These are phyloP conservation scores for Drymonia ruficornis DNA, from an alignment of 2,888 invertebrate species.

Conservation along the genomic window DNA sequence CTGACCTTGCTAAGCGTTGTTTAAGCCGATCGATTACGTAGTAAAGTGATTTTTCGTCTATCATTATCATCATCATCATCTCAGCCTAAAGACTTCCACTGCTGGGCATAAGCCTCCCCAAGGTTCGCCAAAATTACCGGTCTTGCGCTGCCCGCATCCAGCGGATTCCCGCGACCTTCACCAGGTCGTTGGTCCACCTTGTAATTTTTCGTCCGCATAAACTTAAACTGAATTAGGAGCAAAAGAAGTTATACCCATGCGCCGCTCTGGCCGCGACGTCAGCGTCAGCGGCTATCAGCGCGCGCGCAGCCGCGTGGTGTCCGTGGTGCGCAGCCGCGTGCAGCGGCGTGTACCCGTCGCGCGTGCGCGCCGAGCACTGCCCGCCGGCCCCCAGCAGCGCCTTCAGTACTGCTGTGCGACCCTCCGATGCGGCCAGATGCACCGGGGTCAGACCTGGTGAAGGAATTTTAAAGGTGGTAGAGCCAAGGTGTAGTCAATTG, in stretches of 20 bases:
- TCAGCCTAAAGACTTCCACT: no score
- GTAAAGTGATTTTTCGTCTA: no score
- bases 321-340: constrained; percentile 99
- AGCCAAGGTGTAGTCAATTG: background rate
- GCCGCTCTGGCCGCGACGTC: constrained; percentile 92
- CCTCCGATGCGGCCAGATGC: constrained; percentile 98
- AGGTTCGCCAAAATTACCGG: no score
- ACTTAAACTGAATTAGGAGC: no score
- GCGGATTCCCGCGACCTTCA: no score
- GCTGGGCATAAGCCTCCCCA: no score
- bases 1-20: no score
- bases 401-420: constrained; percentile 93
- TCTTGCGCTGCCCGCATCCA: no score
- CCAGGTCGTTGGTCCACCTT: no score
- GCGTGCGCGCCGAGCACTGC: constrained; percentile 88
- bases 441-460: constrained; percentile 93
- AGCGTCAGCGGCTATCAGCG: constrained; percentile 95
- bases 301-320: constrained; percentile 95
- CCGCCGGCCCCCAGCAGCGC: constrained; percentile 92
- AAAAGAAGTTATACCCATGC: constrained; percentile 80
- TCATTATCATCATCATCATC: no score
- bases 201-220: no score
- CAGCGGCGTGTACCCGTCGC: constrained; percentile 96
- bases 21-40: no score
- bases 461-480: background rate